Evolutionary conservation across 2,888 invertebrate genomes (phyloP).

Genomic region (Raillietiella orientalis): DNA sequence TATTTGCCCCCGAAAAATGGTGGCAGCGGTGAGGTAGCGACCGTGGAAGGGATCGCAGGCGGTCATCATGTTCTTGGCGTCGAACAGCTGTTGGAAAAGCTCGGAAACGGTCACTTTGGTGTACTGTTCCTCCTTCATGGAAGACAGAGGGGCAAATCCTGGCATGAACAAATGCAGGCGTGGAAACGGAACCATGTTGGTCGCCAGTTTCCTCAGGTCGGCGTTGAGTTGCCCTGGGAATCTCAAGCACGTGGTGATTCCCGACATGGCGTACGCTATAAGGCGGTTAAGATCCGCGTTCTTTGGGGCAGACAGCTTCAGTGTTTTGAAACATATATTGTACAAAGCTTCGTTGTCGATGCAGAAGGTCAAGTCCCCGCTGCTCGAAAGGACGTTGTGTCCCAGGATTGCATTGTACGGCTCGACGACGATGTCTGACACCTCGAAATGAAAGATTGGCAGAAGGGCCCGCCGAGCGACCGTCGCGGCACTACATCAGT

Average conservation of each 20-base stretch:
- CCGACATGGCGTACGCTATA: slow-evolving; percentile 26
- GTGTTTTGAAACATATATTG: slow-evolving; percentile 26
- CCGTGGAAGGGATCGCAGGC: slow-evolving; percentile 78
- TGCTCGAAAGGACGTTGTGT: slow-evolving; percentile 19
- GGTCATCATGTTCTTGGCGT: slow-evolving; percentile 90
- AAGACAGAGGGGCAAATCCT: slow-evolving; percentile 42
- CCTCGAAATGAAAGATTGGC: too few relatives aligned
- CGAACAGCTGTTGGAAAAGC: slow-evolving; percentile 39
- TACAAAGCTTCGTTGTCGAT: slow-evolving; percentile 21
- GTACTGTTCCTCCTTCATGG: slow-evolving; percentile 51
- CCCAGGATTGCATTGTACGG: slow-evolving; percentile 21
- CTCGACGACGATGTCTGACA: slow-evolving; percentile 20
- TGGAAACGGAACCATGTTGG: slow-evolving; percentile 85
- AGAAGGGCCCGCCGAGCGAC: too few relatives aligned
- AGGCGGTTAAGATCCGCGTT: slow-evolving; percentile 69
- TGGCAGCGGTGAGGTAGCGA: slow-evolving; percentile 49
- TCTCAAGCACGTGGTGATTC: slow-evolving; percentile 24
- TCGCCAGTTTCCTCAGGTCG: slow-evolving; percentile 50
- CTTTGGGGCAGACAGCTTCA: slow-evolving; percentile 49
- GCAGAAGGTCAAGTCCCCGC: slow-evolving; percentile 19
- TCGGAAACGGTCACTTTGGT: slow-evolving; percentile 66
- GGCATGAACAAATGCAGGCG: slow-evolving; percentile 67
- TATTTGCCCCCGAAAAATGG: slow-evolving; percentile 65
- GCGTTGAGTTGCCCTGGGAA: slow-evolving; percentile 76
- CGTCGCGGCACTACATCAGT: too few relatives aligned